Conservation (phyloP, 2,113 vertebrate species). For the Calonectris borealis region DNA sequence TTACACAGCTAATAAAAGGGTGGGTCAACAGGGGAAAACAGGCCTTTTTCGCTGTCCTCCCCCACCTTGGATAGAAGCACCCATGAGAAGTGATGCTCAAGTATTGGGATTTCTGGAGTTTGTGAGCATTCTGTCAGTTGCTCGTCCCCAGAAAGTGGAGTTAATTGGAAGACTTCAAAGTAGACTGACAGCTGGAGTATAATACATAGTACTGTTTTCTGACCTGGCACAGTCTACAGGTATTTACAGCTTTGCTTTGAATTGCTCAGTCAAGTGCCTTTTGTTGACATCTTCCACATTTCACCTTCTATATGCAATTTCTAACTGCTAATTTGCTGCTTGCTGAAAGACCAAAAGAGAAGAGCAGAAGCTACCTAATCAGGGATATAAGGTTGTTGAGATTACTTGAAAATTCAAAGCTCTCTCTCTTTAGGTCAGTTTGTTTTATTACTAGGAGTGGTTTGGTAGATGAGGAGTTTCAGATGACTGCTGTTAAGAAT, state of each 20-base stretch:
- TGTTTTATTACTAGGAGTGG: background rate
- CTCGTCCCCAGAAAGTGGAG: background rate
- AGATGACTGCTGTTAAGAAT: background rate
- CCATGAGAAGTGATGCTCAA: background rate
- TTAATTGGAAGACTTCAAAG: background rate
- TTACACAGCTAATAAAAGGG: background rate
- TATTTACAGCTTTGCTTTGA: background rate
- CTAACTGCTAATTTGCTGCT: background rate
- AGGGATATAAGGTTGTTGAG: background rate
- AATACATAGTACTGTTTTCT: background rate
- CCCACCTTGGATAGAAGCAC: background rate
- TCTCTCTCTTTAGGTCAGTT: background rate
- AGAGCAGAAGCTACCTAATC: background rate
- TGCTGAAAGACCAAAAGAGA: background rate
- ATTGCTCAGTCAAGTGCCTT: background rate
- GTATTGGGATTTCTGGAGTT: background rate
- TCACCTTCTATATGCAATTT: background rate
- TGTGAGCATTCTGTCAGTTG: background rate
- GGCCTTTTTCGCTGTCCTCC: background rate
- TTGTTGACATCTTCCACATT: background rate
- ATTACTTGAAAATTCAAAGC: background rate
- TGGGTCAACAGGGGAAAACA: background rate
- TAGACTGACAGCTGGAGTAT: background rate
- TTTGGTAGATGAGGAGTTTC: background rate
- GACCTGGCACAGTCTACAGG: background rate